These are phyloP conservation scores for Corythucha ciliata DNA, from an alignment of 2,888 invertebrate species.

Conservation along the genomic window DNA sequence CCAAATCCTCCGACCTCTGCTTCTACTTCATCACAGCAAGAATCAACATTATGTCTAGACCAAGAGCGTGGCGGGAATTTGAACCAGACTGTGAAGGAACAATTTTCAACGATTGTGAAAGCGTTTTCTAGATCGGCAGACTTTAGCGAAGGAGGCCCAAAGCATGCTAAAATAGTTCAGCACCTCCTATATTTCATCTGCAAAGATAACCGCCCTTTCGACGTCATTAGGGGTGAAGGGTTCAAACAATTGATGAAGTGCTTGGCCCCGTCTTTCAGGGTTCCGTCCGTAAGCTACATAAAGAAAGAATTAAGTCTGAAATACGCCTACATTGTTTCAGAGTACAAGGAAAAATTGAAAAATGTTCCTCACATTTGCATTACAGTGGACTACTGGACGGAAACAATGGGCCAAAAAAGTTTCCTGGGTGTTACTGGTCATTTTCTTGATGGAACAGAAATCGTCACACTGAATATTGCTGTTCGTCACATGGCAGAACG, in stretches of 20 bases:
- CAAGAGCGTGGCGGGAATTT: too few species aligned
- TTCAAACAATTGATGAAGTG: background rate
- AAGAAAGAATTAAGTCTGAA: background rate
- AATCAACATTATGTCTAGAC: too few species aligned
- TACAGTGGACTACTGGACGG: constrained; percentile 3
- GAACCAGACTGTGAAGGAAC: background rate
- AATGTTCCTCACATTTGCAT: background rate
- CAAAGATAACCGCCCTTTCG: background rate
- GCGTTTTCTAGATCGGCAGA: background rate
- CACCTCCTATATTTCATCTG: constrained; percentile 3
- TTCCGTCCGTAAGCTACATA: background rate
- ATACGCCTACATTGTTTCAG: background rate
- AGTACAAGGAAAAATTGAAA: background rate
- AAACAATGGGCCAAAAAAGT: background rate
- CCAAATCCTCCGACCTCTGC: background rate
- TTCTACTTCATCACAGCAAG: background rate
- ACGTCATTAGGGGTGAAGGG: background rate
- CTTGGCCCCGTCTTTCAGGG: background rate
- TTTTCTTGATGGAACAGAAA: background rate
- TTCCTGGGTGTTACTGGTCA: background rate
- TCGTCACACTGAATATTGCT: background rate
- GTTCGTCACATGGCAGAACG: background rate
- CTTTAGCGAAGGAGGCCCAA: background rate
- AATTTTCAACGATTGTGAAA: background rate
- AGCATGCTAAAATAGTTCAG: background rate